Evolutionary conservation across 2,797 vertebrate genomes (phyloP), one percentile per base, ranked within the genome.

Genomic region (Gymnodraco acuticeps): DNA sequence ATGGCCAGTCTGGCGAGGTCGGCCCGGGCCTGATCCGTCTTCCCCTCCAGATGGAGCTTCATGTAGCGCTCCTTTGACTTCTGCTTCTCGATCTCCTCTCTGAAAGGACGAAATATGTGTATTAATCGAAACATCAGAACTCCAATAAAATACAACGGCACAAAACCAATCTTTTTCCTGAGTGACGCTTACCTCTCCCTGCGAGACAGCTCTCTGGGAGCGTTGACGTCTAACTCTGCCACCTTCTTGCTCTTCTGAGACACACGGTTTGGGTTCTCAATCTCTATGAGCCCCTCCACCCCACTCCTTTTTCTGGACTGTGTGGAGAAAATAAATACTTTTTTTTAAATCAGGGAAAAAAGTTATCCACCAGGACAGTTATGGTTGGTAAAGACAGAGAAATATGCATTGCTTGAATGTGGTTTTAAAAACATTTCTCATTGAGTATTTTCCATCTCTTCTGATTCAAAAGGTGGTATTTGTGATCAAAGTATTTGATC

Each of bases 61-160:
- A 95, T 95, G 85, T 95, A 95, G 51, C 95, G 93, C 64, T 96
- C 95, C 79, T 95, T 95, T 5, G 95, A 95, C 64, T 95, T 94
- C 89, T 96, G 95, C 86, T 96, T 96, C 80, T 96, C 95, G 16
- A 96, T 94, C 88, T 96, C 95, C 80, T 96, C 95, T 81, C 95
- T 96, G 80, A 63, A 3, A 68, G 16, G 3, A 2, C 1, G 7
- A 38, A 9, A 38, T 38, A 9, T 9, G 33, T 38, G 5, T 38
- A 38, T 38, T 7, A 38, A 38, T 38, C 33, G 7, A 6, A 38
- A 38, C 33, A 38, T 33, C 9, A 62, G 11, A 52, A 56, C 0
- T 1, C 12, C 27, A 58, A 50, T 3, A 45, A 53, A 69, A 31
- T 14, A 31, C 41, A 53, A 16, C 1, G 16, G 67, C 10, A 46